phyloP scores from a whole-genome alignment of 2,113 vertebrate species.

The Ictalurus furcatus region DNA sequence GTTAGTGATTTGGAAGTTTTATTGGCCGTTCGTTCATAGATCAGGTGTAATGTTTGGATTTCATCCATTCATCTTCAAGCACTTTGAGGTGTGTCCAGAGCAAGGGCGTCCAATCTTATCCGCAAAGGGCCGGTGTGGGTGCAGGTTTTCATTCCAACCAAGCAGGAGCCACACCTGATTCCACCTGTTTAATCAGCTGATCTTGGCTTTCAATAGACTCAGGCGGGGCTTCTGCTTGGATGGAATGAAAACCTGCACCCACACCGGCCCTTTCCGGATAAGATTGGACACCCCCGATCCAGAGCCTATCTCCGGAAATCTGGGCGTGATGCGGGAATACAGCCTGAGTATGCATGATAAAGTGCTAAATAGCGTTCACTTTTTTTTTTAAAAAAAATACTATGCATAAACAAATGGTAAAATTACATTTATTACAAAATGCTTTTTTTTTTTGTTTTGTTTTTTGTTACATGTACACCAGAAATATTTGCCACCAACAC shows the following conservation, averaged over 20 bases:
- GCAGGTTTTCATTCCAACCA: no score
- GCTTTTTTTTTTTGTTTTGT: constrained; percentile 4
- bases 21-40: background rate
- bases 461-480: background rate
- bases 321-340: background rate
- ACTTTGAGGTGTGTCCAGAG: background rate
- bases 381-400: background rate
- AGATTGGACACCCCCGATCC: background rate
- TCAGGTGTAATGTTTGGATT: background rate
- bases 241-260: no score
- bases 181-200: no score
- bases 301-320: background rate
- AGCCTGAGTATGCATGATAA: background rate
- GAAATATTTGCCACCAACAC: background rate
- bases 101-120: no score
- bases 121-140: no score
- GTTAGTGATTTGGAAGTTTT: background rate
- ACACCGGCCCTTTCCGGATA: no score
- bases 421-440: constrained; percentile 44
- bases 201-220: no score
- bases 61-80: no score
- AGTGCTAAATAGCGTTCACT: background rate
- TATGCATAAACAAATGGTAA: constrained; percentile 14
- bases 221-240: no score
- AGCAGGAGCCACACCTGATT: no score